Evolutionary conservation across 2,797 vertebrate genomes (phyloP).

Genomic region (Selene dorsalis): DNA sequence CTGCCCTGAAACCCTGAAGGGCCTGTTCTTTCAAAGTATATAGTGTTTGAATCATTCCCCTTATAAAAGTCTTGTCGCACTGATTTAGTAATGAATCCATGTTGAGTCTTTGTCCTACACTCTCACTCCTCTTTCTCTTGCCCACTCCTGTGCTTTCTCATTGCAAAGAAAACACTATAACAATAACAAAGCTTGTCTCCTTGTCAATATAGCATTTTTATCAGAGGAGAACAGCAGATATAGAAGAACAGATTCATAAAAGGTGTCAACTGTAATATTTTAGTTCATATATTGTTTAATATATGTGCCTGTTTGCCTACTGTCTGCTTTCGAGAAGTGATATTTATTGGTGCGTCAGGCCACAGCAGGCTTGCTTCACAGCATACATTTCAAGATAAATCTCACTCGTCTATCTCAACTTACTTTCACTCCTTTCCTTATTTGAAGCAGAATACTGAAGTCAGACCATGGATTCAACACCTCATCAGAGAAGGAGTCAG

Average conservation of each 20-base stretch:
- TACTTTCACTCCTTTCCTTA: no score
- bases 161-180: not conserved
- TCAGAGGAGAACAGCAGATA: not conserved
- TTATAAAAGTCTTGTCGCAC: constrained; percentile 26
- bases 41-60: constrained; percentile 19
- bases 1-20: not conserved
- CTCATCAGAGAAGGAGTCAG: no score
- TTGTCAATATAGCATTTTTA: not conserved
- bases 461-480: no score
- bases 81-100: constrained; percentile 39
- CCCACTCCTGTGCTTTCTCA: not conserved
- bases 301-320: no score
- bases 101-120: not conserved
- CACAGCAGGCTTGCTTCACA: not conserved
- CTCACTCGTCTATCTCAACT: no score
- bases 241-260: not conserved
- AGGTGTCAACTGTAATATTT: not conserved
- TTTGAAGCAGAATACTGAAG: not conserved
- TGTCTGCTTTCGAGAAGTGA: not conserved
- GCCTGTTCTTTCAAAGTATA: constrained; percentile 9
- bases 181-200: not conserved
- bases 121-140: not conserved
- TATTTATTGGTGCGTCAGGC: constrained; percentile 9
- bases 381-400: no score
- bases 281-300: not conserved